Base-by-base conservation (phyloP, 2,113 vertebrate genomes). In the Brachyhypopomus gauderio region DNA sequence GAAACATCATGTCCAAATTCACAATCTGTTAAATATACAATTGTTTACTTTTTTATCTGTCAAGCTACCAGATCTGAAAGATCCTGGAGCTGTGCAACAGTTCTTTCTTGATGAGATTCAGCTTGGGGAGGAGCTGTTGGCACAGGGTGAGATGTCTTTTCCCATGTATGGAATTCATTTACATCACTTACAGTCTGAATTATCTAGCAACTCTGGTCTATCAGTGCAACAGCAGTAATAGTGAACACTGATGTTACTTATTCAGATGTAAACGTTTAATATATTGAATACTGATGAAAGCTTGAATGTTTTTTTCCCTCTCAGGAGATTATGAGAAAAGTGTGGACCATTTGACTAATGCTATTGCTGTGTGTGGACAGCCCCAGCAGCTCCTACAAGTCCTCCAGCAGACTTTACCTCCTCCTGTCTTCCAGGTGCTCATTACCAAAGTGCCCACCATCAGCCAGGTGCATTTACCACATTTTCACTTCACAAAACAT, bases 41-140 rank as follows among this genome's bases (percentile, higher is more conserved):
- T 52, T 30, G 30, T 52, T 9, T 11, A 30, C 30, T 30, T 27
- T 20, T 11, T 38, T 69, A 6, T 20, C n/a, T 62, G 34, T 86
- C 55, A 23, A 92, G 93, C 80, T 95, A 75, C 95, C 95, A 88
- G 93, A 94, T 81, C 89, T 96, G 79, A 96, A 96, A 90, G 95
- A 96, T 91, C 93, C 95, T 0, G 95, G 94, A 81, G 94, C 94
- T 1, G 93, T 96, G 88, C 95, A 96, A 89, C 96, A 96, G 80
- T 96, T 96, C 90, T 96, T 96, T 84, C 93, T 96, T 79, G 94
- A 96, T 89, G 95, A 96, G 84, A 96, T 96, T 85, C 95, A 96
- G 38, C 93, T 96, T 86, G 95, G 95, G 25, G 95, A 96, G 85
- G 95, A 96, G 83, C 87, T 96, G 78, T 77, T 96, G 84, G 94